phyloP scores from a whole-genome alignment of 2,888 invertebrate species.

The Polydrusus tereticollis region DNA sequence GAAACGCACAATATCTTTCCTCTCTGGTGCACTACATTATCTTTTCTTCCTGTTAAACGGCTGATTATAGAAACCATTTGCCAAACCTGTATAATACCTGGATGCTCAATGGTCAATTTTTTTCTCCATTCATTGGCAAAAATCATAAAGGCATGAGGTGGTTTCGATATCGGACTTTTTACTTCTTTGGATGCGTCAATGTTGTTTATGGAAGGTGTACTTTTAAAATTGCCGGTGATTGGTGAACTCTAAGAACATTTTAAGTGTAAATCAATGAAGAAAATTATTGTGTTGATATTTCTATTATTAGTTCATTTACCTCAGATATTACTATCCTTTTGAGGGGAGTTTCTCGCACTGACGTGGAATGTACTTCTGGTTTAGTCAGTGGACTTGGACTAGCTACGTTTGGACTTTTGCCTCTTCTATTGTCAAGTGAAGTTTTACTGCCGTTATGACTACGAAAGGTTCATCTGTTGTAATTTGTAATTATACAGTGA shows the following conservation, averaged over 20 bases:
- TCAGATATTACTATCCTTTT: constrained; percentile 14
- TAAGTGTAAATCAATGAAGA: no score
- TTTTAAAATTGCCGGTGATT: not conserved
- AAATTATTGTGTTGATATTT: not conserved
- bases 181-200: not conserved
- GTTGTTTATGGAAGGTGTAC: not conserved
- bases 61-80: no score
- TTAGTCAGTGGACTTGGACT: not conserved
- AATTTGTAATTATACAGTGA: not conserved
- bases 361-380: not conserved
- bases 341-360: not conserved
- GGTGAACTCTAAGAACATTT: constrained; percentile 16
- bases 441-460: not conserved
- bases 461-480: not conserved
- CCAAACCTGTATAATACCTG: no score
- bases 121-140: constrained; percentile 69
- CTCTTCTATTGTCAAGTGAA: not conserved
- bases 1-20: no score
- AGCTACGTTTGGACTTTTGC: not conserved
- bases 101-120: constrained; percentile 66
- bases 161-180: constrained; percentile 58
- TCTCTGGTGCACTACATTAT: no score
- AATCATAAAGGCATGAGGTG: constrained; percentile 70
- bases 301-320: not conserved
- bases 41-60: no score